Base-by-base conservation (phyloP, 2,113 vertebrate genomes). In the Cricetomys ansorgei region DNA sequence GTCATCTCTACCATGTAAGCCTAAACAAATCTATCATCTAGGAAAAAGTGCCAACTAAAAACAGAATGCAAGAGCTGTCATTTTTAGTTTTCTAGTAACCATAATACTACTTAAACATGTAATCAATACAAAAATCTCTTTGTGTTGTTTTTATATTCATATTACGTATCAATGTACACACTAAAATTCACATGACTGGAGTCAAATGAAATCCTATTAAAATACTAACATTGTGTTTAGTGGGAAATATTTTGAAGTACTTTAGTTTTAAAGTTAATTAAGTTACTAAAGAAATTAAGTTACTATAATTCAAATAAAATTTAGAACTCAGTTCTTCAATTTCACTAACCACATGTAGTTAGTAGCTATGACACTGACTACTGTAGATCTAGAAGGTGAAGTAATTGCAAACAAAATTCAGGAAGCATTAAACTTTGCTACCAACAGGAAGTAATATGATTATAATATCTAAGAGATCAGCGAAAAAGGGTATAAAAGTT, bases 291-390 rank as follows among this genome's bases (percentile, higher is more conserved):
- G 43, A 76, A 96, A 70, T 29, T 25, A 72, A 40, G 62, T 37
- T 55, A 53, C 37, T 75, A 64, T 53, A 69, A 92, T 75, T 86
- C 80, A 81, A 81, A 73, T 77, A 12, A 80, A 95, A 76, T 80
- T 88, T 75, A 37, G 84, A 95, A 92, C 19, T 40, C 16, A 90
- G 2, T 57, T 75, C 21, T 29, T 83, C 31, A 10, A 13, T 27
- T 57, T 48, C 34, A 80, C 43, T 70, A 59, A 88, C 29, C 13
- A 48, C 1, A 9, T 9, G 2, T 48, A 50, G 12, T 4, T 48
- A 19, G n/a, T 64, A 27, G 15, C n/a, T 70, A 69, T 37, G 1
- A 12, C 40, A 40, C 23, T 19, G 27, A 19, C 25, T 10, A 17
- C 4, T 70, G 5, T 9, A 45, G 19, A 45, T 48, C 16, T 27